These are phyloP conservation scores for Agrotis exclamationis DNA, from an alignment of 2,888 invertebrate genomes.

Conservation along the genomic window DNA sequence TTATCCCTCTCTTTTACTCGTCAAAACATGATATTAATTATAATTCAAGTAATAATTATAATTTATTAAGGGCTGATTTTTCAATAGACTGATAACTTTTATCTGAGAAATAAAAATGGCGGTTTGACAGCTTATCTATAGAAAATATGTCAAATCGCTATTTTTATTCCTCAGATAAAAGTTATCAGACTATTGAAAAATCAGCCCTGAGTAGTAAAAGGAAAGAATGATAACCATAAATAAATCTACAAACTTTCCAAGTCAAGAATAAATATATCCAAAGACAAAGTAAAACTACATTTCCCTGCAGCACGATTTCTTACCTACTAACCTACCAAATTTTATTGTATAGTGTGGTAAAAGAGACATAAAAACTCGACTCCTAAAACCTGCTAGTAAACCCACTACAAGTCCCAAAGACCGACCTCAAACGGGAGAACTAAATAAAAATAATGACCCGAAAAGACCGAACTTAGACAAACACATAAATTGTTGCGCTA, in stretches of 20 bases:
- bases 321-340: neutral
- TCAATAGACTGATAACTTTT: too few relatives aligned
- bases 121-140: too few relatives aligned
- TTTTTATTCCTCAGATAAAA: too few relatives aligned
- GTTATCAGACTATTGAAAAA: too few relatives aligned
- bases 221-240: neutral
- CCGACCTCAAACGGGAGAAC: constrained; percentile 63
- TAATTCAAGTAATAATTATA: neutral
- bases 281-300: constrained; percentile 5
- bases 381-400: constrained; percentile 33
- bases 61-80: too few relatives aligned
- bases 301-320: neutral
- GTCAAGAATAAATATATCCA: neutral
- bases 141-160: too few relatives aligned
- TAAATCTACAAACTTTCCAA: neutral
- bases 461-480: constrained; percentile 82
- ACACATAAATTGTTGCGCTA: constrained; percentile 85
- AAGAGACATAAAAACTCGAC: constrained; percentile 46
- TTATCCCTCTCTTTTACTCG: too few relatives aligned
- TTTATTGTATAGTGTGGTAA: constrained; percentile 6
- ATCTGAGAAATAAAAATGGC: too few relatives aligned
- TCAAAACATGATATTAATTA: neutral
- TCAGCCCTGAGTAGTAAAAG: too few relatives aligned
- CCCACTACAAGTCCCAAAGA: constrained; percentile 49
- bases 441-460: constrained; percentile 81